Evolutionary conservation across 2,888 invertebrate species (phyloP).

Genomic region (Zhengitettix transpicula): DNA sequence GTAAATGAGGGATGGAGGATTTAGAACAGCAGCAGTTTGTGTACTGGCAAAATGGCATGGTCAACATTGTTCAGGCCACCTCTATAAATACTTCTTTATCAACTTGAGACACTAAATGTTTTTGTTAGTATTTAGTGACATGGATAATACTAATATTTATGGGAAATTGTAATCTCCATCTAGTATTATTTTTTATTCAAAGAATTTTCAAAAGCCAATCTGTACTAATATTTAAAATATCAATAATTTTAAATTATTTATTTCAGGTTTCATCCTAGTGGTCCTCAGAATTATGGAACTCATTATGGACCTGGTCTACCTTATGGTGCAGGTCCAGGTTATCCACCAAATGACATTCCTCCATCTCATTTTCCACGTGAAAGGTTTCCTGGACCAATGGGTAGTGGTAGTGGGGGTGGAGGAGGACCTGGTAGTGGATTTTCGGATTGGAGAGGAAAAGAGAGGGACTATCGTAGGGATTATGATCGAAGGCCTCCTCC

Average conservation of each 20-base stretch:
- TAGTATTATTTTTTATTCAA: too few species aligned
- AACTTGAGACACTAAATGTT: too few species aligned
- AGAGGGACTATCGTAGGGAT: slow-evolving; percentile 35
- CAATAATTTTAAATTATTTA: neutral
- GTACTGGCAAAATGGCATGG: too few species aligned
- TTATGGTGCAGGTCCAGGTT: slow-evolving; percentile 1
- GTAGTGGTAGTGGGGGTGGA: neutral
- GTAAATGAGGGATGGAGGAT: too few species aligned
- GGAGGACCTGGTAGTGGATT: slow-evolving; percentile 6
- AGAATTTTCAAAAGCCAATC: neutral
- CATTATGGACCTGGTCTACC: slow-evolving; percentile 4
- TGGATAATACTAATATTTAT: too few species aligned
- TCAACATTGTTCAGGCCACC: too few species aligned
- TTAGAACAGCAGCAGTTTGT: too few species aligned
- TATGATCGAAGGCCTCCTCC: slow-evolving; percentile 44
- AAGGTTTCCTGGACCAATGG: slow-evolving; percentile 6
- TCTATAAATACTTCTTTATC: too few species aligned
- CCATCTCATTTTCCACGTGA: slow-evolving; percentile 8
- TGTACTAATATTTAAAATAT: too few species aligned
- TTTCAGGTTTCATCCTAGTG: slow-evolving; percentile 8
- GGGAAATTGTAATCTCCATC: too few species aligned
- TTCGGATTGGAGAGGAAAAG: slow-evolving; percentile 13
- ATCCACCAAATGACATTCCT: slow-evolving; percentile 6
- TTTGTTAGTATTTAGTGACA: too few species aligned
- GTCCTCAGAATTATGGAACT: slow-evolving; percentile 6